phyloP scores from a whole-genome alignment of 2,888 invertebrate species.

The Polia nebulosa region DNA sequence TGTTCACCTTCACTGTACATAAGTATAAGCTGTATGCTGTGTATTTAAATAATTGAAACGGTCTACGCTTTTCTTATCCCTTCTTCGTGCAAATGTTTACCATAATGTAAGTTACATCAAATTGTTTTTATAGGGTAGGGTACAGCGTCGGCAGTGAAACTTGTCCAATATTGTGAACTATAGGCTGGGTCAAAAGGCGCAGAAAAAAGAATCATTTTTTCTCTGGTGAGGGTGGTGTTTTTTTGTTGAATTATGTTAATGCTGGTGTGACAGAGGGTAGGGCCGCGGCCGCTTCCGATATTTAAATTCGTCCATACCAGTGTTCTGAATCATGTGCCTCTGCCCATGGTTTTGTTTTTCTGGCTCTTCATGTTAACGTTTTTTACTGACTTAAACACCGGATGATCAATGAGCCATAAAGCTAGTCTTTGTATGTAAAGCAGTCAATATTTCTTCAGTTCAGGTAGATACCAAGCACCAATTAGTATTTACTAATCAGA shows the following conservation, averaged over 20 bases:
- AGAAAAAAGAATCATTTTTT: constrained; percentile 80
- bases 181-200: constrained; percentile 78
- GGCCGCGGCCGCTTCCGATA: constrained; percentile 83
- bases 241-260: constrained; percentile 89
- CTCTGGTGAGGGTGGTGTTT: constrained; percentile 79
- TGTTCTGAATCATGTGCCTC: constrained; percentile 51
- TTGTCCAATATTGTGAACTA: constrained; percentile 84
- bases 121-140: constrained; percentile 58
- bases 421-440: constrained; percentile 7
- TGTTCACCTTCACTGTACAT: not conserved
- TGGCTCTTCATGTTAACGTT: constrained; percentile 20
- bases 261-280: constrained; percentile 81
- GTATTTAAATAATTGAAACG: constrained; percentile 27
- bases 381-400: constrained; percentile 28
- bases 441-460: constrained; percentile 22
- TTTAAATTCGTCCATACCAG: constrained; percentile 82
- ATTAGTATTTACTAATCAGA: constrained; percentile 37
- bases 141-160: constrained; percentile 73
- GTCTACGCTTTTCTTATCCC: constrained; percentile 33
- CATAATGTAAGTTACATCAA: constrained; percentile 54
- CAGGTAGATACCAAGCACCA: constrained; percentile 8
- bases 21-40: not conserved
- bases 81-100: constrained; percentile 36
- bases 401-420: constrained; percentile 22
- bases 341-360: constrained; percentile 64